Conservation (phyloP, 1,140 invertebrate genomes). For the Hylaeus volcanicus region DNA sequence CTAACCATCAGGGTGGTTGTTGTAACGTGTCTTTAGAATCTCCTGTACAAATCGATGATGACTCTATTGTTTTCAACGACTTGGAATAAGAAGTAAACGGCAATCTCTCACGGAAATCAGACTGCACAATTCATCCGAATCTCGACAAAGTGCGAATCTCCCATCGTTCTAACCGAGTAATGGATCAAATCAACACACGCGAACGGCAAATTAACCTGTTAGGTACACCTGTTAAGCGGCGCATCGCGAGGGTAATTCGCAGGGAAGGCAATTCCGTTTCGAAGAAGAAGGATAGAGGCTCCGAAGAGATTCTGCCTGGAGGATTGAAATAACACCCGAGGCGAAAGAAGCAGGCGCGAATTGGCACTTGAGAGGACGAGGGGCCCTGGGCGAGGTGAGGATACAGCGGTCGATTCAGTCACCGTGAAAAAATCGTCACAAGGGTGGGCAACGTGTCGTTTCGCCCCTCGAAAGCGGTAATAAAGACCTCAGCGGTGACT, state of each 20-base stretch:
- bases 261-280: conserved; percentile 12
- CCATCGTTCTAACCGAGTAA: no score
- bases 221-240: conserved; percentile 18
- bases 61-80: no score
- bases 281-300: background rate
- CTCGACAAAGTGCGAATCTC: background rate
- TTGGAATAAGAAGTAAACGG: background rate
- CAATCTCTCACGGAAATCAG: no score
- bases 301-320: background rate
- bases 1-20: no score
- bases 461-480: conserved; percentile 44
- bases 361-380: conserved; percentile 31
- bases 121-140: no score
- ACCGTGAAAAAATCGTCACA: background rate
- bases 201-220: conserved; percentile 21
- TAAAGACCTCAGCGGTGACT: conserved; percentile 31
- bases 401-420: conserved; percentile 18
- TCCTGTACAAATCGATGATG: no score
- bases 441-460: conserved; percentile 46
- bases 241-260: conserved; percentile 9
- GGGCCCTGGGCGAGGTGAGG: no score
- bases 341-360: conserved; percentile 35
- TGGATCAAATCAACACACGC: background rate
- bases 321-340: conserved; percentile 18
- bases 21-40: no score